These are phyloP conservation scores for Platalea minor DNA, from an alignment of 2,797 vertebrate genomes.

Conservation along the genomic window DNA sequence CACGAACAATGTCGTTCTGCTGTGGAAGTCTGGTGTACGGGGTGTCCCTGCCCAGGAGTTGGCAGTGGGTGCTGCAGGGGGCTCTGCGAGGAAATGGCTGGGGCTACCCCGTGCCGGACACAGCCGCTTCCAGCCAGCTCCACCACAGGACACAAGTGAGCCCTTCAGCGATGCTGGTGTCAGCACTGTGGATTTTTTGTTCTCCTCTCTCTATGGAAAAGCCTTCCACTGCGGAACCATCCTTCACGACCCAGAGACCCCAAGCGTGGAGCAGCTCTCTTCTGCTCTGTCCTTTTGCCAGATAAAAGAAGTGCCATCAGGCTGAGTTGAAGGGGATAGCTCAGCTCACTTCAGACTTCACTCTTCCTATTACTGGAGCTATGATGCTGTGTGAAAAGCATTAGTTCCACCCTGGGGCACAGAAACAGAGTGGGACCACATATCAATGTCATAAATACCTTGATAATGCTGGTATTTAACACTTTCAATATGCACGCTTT, in stretches of 20 bases:
- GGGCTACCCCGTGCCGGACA: background rate
- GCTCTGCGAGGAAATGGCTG: background rate
- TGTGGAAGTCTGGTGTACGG: fast-evolving
- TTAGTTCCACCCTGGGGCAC: background rate
- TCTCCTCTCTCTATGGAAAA: background rate
- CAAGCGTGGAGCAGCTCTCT: background rate
- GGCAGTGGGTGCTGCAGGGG: background rate
- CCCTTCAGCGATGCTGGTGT: background rate
- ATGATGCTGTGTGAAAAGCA: background rate
- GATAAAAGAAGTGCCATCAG: background rate
- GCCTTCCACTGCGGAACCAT: background rate
- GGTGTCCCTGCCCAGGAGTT: background rate
- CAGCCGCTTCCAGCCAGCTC: background rate
- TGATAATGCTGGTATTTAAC: background rate
- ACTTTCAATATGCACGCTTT: fast-evolving
- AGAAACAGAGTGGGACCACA: background rate
- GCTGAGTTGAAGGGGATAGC: background rate
- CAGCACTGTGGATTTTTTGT: background rate
- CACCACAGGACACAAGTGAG: background rate
- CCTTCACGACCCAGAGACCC: background rate
- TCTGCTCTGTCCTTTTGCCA: background rate
- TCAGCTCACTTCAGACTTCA: background rate
- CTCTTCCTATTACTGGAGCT: background rate
- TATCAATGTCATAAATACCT: background rate
- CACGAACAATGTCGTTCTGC: background rate